Evolutionary conservation across 1,140 invertebrate genomes (phyloP), one percentile per base, ranked within the genome.

Genomic region (Papilio helenus): DNA sequence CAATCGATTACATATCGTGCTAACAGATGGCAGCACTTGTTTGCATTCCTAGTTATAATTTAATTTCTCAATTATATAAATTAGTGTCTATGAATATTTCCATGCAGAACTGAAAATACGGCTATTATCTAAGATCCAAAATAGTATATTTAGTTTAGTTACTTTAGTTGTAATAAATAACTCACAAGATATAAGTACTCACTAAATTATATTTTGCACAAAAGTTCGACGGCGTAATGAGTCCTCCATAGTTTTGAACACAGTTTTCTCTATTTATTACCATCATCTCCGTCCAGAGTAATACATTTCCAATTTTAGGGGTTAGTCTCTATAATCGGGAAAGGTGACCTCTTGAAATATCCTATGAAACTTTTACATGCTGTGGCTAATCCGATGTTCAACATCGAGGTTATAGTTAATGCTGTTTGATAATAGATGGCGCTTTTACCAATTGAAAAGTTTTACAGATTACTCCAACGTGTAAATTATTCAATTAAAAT

Each of bases 171-270:
- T 68, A 20, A 49, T 44, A n/a, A 73, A n/a, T 39, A 23, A 55
- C 34, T 46, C 23, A 20, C 14, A n/a, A n/a, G 3, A 4, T 3
- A 20, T 3, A 12, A 23, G 46, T 20, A 84, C 90, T 90, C 81
- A 91, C 89, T 5, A 76, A n/a, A 73, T 81, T 79, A 78, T 89
- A 91, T 81, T 80, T 85, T 12, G 82, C 89, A 81, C 90, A 91
- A 79, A 87, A 92, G 71, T 90, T 91, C 9, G 89, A 92, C 2
- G 86, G 61, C 1, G 86, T 88, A 10, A 90, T 81, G 3, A 89
- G 74, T 16, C 71, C 10, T 16, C 79, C 44, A 79, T 88, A 86
- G 26, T 79, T 34, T 9, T 84, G 44, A 34, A 46, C 2, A 76
- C 89, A 92, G 34, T 85, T 81, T 10, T 20, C 20, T 82, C 80